phyloP scores from a whole-genome alignment of 2,113 vertebrate species.

The Irena cyanogastra region DNA sequence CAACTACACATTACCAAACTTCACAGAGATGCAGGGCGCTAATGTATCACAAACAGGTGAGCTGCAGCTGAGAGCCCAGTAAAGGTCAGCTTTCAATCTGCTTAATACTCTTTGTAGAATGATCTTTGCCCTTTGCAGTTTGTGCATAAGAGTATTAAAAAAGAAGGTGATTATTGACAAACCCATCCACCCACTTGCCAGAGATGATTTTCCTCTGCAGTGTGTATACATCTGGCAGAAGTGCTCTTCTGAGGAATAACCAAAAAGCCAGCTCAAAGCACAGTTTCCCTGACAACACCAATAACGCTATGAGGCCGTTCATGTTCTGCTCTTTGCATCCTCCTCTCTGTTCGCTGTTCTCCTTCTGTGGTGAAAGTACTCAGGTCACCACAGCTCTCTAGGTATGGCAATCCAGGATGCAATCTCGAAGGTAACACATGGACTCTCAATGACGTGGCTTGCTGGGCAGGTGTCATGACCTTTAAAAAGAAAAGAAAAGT shows the following conservation, averaged over 20 bases:
- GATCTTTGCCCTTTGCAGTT: background rate
- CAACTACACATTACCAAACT: background rate
- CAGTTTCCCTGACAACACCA: slow-evolving; percentile 77
- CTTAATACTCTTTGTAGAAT: background rate
- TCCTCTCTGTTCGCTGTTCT: background rate
- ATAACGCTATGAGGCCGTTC: slow-evolving; percentile 78
- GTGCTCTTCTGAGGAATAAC: background rate
- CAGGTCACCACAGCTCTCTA: slow-evolving; percentile 80
- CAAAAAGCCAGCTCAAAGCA: slow-evolving; percentile 74
- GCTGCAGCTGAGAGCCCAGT: background rate
- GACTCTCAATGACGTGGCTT: background rate
- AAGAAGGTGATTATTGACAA: background rate
- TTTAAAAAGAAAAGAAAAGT: slow-evolving; percentile 2
- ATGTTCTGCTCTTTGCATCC: background rate
- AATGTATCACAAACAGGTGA: background rate
- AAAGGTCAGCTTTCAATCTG: background rate
- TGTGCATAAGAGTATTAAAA: background rate
- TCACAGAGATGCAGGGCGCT: background rate
- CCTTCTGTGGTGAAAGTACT: slow-evolving; percentile 72
- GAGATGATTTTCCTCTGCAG: background rate
- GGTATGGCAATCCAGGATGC: slow-evolving; percentile 70
- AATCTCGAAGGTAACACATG: slow-evolving; percentile 6
- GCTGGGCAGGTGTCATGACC: slow-evolving; percentile 63
- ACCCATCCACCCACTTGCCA: background rate
- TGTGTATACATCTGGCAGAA: background rate